A percentile compares a stretch with the other conserved stretches of the same genome.
Conservation (phyloP, 2,113 vertebrate genomes). For the Oreamnos americanus region DNA sequence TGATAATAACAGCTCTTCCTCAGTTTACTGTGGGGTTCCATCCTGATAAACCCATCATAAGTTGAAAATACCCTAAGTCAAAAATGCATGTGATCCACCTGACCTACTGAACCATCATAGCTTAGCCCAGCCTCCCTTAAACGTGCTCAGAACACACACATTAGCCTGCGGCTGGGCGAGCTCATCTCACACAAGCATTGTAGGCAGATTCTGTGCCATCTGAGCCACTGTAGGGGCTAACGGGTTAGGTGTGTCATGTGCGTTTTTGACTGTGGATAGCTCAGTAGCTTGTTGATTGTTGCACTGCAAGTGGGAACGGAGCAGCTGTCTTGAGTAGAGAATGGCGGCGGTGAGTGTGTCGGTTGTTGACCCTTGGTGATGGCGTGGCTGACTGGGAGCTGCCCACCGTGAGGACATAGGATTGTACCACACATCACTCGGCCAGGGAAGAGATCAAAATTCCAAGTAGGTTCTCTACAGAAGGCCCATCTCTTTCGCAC, state of each 20-base stretch:
- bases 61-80: not conserved
- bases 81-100: not conserved
- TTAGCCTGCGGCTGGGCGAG: not conserved
- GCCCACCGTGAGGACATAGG: not conserved
- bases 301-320: not conserved
- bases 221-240: not conserved
- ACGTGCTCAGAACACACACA: not conserved
- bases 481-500: not conserved
- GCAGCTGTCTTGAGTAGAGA: not conserved
- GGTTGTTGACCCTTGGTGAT: not conserved
- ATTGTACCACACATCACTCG: not conserved
- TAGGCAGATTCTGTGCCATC: not conserved
- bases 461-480: not conserved
- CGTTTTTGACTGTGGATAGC: not conserved
- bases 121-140: not conserved
- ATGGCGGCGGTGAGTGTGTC: not conserved
- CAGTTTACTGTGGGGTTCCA: not conserved
- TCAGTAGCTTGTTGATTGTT: not conserved
- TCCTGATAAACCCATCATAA: not conserved
- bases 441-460: not conserved
- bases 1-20: not conserved
- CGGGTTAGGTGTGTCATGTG: not conserved
- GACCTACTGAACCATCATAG: not conserved
- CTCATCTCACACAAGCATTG: not conserved
- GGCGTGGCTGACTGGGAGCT: not conserved